Conservation (phyloP, 2,888 invertebrate species). For the Dicranocentrus wangi region DNA sequence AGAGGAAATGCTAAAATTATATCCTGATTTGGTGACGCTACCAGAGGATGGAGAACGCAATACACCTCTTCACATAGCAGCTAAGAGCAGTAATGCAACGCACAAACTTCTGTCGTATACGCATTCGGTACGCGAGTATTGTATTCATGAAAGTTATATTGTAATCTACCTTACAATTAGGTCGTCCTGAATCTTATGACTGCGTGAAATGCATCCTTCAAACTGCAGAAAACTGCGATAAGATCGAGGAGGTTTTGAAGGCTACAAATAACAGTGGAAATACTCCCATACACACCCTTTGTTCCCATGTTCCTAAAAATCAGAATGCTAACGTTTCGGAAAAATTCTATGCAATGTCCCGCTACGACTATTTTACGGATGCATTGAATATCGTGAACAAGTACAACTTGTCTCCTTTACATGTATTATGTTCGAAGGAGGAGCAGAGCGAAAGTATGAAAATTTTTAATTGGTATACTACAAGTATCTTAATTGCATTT, state of each 20-base stretch:
- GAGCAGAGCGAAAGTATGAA: constrained; percentile 6
- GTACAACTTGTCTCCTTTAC: constrained; percentile 4
- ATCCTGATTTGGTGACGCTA: background rate
- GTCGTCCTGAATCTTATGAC: constrained; percentile 24
- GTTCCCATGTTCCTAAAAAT: constrained; percentile 33
- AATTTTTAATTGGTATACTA: background rate
- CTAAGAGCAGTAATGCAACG: constrained; percentile 34
- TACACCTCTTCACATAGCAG: constrained; percentile 25
- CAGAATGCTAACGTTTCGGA: background rate
- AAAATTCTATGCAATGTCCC: background rate
- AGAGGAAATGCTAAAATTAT: background rate
- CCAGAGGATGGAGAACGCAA: constrained; percentile 8
- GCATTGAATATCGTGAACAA: background rate
- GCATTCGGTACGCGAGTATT: no score
- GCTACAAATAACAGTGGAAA: background rate
- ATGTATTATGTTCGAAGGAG: constrained; percentile 21
- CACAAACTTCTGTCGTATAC: no score
- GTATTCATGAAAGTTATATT: no score
- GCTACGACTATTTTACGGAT: background rate
- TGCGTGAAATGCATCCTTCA: background rate
- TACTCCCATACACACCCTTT: constrained; percentile 26
- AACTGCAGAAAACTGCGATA: background rate
- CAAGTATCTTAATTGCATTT: background rate
- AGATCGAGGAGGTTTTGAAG: background rate
- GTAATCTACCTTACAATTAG: constrained; percentile 14